phyloP scores from a whole-genome alignment of 92 coral and sea anemone species.

The Porites divaricata region DNA sequence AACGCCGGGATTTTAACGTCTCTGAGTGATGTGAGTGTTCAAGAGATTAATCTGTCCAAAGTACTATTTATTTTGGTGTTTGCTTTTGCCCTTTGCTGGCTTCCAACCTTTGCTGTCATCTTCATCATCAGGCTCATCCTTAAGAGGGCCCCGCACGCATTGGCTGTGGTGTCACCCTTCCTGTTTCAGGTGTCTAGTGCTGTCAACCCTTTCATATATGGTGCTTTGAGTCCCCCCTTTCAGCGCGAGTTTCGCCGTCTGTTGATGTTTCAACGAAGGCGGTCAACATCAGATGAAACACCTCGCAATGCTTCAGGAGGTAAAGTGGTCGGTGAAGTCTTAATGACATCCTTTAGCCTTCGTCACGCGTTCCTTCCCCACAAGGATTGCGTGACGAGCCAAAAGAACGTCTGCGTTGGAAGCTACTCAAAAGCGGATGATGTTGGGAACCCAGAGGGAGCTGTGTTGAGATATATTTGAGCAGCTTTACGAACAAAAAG shows the following conservation, averaged over 20 bases:
- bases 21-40: constrained; percentile 13
- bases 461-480: too few relatives aligned
- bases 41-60: constrained; percentile 33
- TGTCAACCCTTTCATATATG: constrained; percentile 41
- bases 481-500: too few relatives aligned
- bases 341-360: too few relatives aligned
- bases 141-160: constrained; percentile 23
- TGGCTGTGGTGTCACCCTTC: constrained; percentile 36
- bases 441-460: too few relatives aligned
- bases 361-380: too few relatives aligned
- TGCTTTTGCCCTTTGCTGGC: constrained; percentile 40
- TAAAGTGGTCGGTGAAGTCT: too few relatives aligned
- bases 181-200: constrained; percentile 37
- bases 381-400: too few relatives aligned
- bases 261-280: neutral
- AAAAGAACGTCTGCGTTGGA: too few relatives aligned
- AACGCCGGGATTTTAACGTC: constrained; percentile 11
- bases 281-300: too few relatives aligned
- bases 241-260: constrained; percentile 38
- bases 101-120: constrained; percentile 42
- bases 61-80: constrained; percentile 35
- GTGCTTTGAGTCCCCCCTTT: constrained; percentile 47
- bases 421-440: too few relatives aligned
- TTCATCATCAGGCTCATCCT: constrained; percentile 30
- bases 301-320: neutral